Conservation (phyloP, 2,888 invertebrate species). For the Brenthis hecate region DNA sequence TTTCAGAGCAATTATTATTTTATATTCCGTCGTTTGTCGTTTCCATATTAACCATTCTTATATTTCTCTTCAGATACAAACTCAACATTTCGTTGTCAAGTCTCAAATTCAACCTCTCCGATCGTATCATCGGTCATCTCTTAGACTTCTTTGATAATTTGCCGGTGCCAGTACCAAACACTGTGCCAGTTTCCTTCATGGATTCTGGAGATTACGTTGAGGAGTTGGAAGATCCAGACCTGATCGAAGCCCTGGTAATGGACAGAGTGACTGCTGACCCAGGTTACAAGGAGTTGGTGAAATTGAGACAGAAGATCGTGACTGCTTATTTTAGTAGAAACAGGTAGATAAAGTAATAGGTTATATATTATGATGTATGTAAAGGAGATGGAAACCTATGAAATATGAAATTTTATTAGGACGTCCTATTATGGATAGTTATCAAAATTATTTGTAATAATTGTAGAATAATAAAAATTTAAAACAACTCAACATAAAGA, state of each 20-base stretch:
- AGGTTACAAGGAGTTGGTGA: constrained; percentile 65
- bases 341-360: constrained; percentile 47
- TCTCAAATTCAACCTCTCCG: constrained; percentile 89
- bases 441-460: constrained; percentile 7
- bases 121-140: constrained; percentile 85
- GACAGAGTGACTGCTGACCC: constrained; percentile 68
- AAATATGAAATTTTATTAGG: too few relatives aligned
- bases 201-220: constrained; percentile 72
- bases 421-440: too few relatives aligned
- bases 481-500: not conserved
- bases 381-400: too few relatives aligned
- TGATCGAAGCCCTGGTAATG: constrained; percentile 52
- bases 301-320: constrained; percentile 70
- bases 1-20: not conserved
- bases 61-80: constrained; percentile 84
- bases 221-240: constrained; percentile 59
- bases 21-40: not conserved
- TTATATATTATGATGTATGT: too few relatives aligned
- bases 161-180: constrained; percentile 72
- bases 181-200: constrained; percentile 73
- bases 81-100: constrained; percentile 87
- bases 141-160: constrained; percentile 83
- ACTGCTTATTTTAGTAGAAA: constrained; percentile 69
- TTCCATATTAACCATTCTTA: not conserved
- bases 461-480: not conserved